Base-by-base conservation (phyloP, 2,797 vertebrate species). In the Xenentodon cancila region DNA sequence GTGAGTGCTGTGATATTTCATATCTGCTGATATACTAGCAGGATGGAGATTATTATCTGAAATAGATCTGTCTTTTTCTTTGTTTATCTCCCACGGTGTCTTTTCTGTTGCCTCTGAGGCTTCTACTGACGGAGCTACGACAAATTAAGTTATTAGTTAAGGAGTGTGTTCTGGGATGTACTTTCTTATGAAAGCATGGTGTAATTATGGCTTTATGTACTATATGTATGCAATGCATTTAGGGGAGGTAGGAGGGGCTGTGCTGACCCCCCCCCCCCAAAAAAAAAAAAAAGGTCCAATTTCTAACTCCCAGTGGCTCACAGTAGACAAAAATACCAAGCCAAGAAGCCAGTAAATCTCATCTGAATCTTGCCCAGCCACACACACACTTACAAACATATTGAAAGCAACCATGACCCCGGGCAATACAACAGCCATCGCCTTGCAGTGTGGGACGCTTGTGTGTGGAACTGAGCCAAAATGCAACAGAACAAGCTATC, bases 21-120 rank as follows among this genome's bases (percentile, higher is more conserved):
- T 64, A 72, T 66, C 65, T 65, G 66, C 40, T 71, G 73, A 79
- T 71, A 55, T 80, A 81, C 81, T 81, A 81, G 82, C 63, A 76
- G 65, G 49, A 66, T 66, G 59, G 34, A 37, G 11, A 37, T 32
- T 32, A 2, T 11, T 13, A 37, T 37, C 11, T 11, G 32, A 32
- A 71, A 43, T 77, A 59, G 75, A 70, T 84, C 65, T 82, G 59
- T 83, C 68, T 81, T 64, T 80, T 58, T 84, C 74, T 79, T 79
- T 37, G 11, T 37, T 2, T 13, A 37, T 12, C 9, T 13, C 60
- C 51, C 40, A 68, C 64, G 68, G 49, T 77, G 64, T 54, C 57
- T 77, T 66, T 64, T 53, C 25, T 25, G 25, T 46, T 56, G 42
- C 64, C 68, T 79, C 64, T 27, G 68, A 75, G 77, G 73, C 61